Evolutionary conservation across 2,113 vertebrate species (phyloP), one percentile per base, ranked within the genome.

Genomic region (Saimiri boliviensis): DNA sequence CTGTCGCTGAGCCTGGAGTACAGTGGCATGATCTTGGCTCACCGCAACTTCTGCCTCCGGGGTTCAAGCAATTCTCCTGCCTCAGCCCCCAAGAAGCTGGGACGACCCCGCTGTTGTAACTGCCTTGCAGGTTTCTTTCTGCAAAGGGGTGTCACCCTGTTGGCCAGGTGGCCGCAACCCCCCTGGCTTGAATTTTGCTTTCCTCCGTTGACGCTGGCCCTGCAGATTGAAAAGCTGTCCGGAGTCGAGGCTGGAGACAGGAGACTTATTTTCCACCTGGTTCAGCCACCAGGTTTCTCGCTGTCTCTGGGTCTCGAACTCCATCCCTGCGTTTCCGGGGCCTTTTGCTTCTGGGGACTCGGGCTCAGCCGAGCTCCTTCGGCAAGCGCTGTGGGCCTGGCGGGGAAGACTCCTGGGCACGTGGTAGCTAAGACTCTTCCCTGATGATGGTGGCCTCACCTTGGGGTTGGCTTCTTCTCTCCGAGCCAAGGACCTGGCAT

Each of bases 401-500:
- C 54, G 5, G 16, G 6, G 70, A 80, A 6, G 49, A 12, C 76
- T 35, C 32, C 49, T 0, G 37, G 56, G 40, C 9, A 0, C 0
- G 30, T 2, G 30, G 42, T 12, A 2, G 47, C 4, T n/a, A 42
- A n/a, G 52, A 1, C 5, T 40, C 37, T 73, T 58, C 49, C 89
- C 52, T 49, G 73, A 25, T 0, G 32, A 23, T 7, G 25, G 42
- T 2, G 8, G 49, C 70, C 49, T 47, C 70, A 20, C 56, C 82
- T 45, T 4, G 32, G 76, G 60, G 70, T 9, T 35, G 80, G 86
- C 19, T 12, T 68, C 23, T 83, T 12, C 66, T 37, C 71, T 74
- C 27, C 8, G 21, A n/a, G 54, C 58, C 58, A 13, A 42, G 73
- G 89, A 27, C 32, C 79, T 84, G 97, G 95, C 81, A 63, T 74